Conservation (phyloP, 2,888 invertebrate species). For the Leptothorax acervorum region DNA sequence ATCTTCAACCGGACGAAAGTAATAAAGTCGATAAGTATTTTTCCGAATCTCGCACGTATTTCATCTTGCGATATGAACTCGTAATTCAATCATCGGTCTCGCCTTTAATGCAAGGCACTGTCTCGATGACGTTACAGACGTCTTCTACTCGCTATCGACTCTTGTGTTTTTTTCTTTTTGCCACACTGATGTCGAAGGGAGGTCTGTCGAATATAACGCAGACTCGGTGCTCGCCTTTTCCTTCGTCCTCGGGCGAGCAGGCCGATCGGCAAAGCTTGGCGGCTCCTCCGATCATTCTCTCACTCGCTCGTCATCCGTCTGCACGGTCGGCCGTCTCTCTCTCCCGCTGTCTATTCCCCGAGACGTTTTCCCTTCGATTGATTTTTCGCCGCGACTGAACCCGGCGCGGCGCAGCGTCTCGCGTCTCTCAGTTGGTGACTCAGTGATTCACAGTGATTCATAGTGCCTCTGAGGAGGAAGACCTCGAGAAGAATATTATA, state of each 20-base stretch:
- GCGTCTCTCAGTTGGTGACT: conserved; percentile 59
- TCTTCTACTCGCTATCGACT: background rate
- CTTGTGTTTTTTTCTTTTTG: background rate
- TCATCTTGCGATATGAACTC: background rate
- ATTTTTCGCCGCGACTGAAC: conserved; percentile 44
- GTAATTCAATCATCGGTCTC: background rate
- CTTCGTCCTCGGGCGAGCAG: conserved; percentile 71
- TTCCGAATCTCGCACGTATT: background rate
- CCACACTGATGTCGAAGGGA: background rate
- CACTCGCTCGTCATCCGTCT: conserved; percentile 80
- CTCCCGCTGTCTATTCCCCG: conserved; percentile 18
- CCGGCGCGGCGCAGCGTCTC: conserved; percentile 9
- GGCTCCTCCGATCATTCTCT: conserved; percentile 76
- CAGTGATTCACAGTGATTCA: conserved; percentile 69
- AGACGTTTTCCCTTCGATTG: conserved; percentile 41
- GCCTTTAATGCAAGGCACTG: background rate
- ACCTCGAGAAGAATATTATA: conserved; percentile 52
- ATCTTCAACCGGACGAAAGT: background rate
- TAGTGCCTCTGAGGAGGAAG: conserved; percentile 58
- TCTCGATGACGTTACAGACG: background rate
- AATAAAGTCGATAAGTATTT: conserved; percentile 2
- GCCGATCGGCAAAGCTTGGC: conserved; percentile 56
- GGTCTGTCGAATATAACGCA: conserved; percentile 22
- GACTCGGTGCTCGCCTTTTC: conserved; percentile 64
- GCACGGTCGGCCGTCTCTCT: conserved; percentile 58